Conservation (phyloP, 2,888 invertebrate species). For the Camptogramma bilineatum region DNA sequence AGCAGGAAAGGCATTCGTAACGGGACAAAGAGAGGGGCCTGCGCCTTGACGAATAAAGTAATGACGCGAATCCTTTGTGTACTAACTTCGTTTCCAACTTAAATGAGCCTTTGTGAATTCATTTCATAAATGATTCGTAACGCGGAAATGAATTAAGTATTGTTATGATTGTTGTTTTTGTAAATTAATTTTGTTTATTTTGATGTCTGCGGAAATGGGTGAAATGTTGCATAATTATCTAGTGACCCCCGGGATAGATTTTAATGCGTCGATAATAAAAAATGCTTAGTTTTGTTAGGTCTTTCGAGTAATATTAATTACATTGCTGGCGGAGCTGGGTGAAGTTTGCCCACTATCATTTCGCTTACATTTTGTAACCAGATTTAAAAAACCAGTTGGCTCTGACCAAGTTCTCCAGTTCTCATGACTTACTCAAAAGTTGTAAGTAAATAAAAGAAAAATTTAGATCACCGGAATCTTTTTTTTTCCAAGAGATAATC, state of each 20-base stretch:
- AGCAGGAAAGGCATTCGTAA: slow-evolving; percentile 19
- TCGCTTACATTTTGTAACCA: no score
- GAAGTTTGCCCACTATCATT: no score
- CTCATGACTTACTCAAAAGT: neutral
- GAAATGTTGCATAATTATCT: neutral
- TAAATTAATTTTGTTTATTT: slow-evolving; percentile 16
- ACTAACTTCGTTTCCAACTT: slow-evolving; percentile 37
- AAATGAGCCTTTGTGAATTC: slow-evolving; percentile 33
- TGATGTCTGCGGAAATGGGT: neutral
- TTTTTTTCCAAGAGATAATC: neutral
- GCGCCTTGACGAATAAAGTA: slow-evolving; percentile 28
- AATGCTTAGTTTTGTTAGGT: no score
- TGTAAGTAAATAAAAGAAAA: neutral
- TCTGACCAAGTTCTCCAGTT: neutral
- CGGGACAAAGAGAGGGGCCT: slow-evolving; percentile 29
- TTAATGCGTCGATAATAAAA: no score
- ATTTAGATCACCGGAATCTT: neutral
- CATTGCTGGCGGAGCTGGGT: no score
- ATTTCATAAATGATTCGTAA: slow-evolving; percentile 32
- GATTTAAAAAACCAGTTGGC: neutral
- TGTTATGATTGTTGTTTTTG: slow-evolving; percentile 17
- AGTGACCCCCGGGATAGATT: no score
- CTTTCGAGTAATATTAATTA: no score
- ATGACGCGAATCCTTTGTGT: slow-evolving; percentile 35
- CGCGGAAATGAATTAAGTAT: slow-evolving; percentile 34